These are phyloP conservation scores for Acromyrmex echinatior DNA, from an alignment of 1,140 invertebrate genomes.

Conservation along the genomic window DNA sequence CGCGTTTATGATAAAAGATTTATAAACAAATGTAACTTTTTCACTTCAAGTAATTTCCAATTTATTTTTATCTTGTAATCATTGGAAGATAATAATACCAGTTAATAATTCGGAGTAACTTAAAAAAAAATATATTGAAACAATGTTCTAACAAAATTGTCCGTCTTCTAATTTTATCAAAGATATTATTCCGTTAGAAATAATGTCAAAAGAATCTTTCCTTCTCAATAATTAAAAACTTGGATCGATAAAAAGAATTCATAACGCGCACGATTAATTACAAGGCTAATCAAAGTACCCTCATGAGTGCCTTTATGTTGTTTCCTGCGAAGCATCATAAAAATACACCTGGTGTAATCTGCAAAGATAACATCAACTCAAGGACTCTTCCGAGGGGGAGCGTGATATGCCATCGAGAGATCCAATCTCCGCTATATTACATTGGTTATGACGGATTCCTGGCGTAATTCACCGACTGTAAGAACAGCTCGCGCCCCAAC, in stretches of 20 bases:
- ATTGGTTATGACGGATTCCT: conserved; percentile 75
- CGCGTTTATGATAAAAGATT: background rate
- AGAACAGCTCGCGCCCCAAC: conserved; percentile 61
- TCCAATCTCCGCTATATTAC: conserved; percentile 74
- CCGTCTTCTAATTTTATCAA: background rate
- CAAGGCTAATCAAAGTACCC: background rate
- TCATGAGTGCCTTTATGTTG: background rate
- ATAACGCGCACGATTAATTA: conserved; percentile 14
- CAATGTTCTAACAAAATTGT: background rate
- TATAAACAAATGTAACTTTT: background rate
- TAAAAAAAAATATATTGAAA: background rate
- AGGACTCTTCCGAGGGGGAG: conserved; percentile 25
- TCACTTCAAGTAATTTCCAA: background rate
- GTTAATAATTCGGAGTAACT: background rate
- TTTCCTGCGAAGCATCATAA: conserved; percentile 16
- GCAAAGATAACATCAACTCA: conserved; percentile 43
- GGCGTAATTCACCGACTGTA: conserved; percentile 70
- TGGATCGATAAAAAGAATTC: background rate
- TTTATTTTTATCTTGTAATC: background rate
- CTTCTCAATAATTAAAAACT: background rate
- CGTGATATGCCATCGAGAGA: conserved; percentile 63
- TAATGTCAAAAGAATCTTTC: background rate
- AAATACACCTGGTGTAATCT: conserved; percentile 57
- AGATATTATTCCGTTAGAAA: background rate
- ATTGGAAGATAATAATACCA: background rate